Percentiles rank a stretch among this genome's conserved stretches.
phyloP scores from a whole-genome alignment of 2,113 vertebrate species.

The Theropithecus gelada region DNA sequence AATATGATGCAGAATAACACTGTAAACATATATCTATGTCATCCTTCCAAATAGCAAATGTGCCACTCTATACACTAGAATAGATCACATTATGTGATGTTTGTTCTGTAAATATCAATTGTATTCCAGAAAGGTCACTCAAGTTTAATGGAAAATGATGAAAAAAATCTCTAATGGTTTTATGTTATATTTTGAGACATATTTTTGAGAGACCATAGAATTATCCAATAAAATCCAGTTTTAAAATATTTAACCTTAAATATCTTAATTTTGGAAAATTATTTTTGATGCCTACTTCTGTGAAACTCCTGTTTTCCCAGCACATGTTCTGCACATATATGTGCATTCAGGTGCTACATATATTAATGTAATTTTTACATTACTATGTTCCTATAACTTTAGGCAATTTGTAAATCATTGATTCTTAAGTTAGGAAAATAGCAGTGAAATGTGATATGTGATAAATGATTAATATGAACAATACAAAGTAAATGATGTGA shows the following conservation, averaged over 20 bases:
- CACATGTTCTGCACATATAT: neutral
- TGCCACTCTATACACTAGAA: neutral
- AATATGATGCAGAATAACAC: neutral
- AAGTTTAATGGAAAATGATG: neutral
- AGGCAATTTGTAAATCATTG: neutral
- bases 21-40: neutral
- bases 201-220: neutral
- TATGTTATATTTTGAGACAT: neutral
- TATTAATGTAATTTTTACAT: neutral
- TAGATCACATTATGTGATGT: neutral
- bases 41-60: neutral
- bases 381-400: neutral
- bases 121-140: neutral
- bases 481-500: constrained; percentile 12
- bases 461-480: neutral
- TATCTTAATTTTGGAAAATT: neutral
- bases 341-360: neutral
- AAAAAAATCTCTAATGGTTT: neutral
- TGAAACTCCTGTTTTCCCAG: neutral
- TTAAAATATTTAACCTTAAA: neutral
- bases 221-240: neutral
- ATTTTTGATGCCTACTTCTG: neutral
- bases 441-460: neutral
- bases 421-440: constrained; percentile 7
- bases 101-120: neutral